Base-by-base conservation (phyloP, 2,797 vertebrate genomes). In the Silurus aristotelis region DNA sequence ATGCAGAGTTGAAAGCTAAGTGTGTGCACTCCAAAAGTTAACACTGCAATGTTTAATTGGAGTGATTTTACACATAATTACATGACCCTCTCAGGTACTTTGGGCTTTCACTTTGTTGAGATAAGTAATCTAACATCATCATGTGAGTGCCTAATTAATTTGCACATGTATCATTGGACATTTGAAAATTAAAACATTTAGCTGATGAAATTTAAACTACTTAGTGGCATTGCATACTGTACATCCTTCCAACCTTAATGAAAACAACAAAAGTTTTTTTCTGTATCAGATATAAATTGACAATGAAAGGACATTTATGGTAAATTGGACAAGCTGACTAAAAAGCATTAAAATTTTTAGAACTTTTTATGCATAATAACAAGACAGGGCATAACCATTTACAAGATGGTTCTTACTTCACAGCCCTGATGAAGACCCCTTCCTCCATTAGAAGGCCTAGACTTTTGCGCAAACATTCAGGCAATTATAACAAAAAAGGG, bases 31-130 rank as follows among this genome's bases (percentile, higher is more conserved):
- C 94, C 91, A 94, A 95, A 95, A 95, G 93, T 95, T 94, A 95
- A 95, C 94, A 94, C 82, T 92, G 88, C 89, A 83, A 91, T 95
- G 94, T 95, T 95, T 95, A 95, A 95, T 95, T 95, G 93, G 93
- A 95, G 93, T 95, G 94, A 95, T 95, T 95, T 95, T 93, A 92
- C 90, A 92, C 93, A 89, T 95, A 95, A 95, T 96, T 95, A 91
- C 92, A 90, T 93, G 94, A 96, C 95, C 95, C 94, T 95, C 94
- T 93, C 90, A 91, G 87, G 92, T 93, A 94, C 93, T 95, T 95
- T 94, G 93, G 92, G 94, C 93, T 94, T 89, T 94, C 94, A 94
- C 93, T 95, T 94, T 93, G 93, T 94, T 94, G 94, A 94, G 94
- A 94, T 95, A 95, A 94, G 94, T 93, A 90, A 91, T 93, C 93